A percentile compares a stretch with the other conserved stretches of the same genome.
Evolutionary conservation across 2,888 invertebrate species (phyloP).

Genomic region (Myopa testacea): DNA sequence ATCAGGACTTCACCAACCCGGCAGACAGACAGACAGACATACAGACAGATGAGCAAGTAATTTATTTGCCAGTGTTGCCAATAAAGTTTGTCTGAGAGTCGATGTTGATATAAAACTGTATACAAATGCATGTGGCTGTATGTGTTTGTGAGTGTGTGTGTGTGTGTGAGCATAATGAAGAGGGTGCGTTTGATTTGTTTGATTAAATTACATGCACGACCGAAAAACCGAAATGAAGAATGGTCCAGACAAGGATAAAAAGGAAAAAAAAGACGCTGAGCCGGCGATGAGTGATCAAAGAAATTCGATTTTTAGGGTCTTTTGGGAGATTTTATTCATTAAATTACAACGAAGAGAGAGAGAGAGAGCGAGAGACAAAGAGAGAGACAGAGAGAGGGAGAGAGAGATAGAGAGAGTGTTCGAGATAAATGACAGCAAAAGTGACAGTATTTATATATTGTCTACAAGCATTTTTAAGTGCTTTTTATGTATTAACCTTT

Average conservation of each 20-base stretch:
- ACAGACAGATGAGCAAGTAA: neutral
- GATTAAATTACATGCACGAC: constrained; percentile 48
- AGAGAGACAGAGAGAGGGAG: neutral
- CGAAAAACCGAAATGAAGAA: constrained; percentile 10
- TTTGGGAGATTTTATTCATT: neutral
- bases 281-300: constrained; percentile 37
- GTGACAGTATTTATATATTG: no score
- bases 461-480: no score
- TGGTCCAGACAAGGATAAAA: neutral
- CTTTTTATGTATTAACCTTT: no score
- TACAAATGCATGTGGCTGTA: constrained; percentile 9
- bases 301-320: constrained; percentile 26
- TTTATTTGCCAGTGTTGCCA: constrained; percentile 27
- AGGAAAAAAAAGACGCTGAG: neutral
- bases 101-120: neutral
- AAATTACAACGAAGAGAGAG: neutral
- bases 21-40: neutral
- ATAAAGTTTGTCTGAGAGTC: neutral
- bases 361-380: neutral
- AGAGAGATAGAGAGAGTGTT: no score
- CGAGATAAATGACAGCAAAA: no score
- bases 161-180: constrained; percentile 18
- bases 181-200: constrained; percentile 46
- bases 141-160: neutral
- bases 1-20: constrained; percentile 3